These are phyloP conservation scores for Pomatostomus ruficeps DNA, from an alignment of 2,113 vertebrate genomes.

Conservation along the genomic window DNA sequence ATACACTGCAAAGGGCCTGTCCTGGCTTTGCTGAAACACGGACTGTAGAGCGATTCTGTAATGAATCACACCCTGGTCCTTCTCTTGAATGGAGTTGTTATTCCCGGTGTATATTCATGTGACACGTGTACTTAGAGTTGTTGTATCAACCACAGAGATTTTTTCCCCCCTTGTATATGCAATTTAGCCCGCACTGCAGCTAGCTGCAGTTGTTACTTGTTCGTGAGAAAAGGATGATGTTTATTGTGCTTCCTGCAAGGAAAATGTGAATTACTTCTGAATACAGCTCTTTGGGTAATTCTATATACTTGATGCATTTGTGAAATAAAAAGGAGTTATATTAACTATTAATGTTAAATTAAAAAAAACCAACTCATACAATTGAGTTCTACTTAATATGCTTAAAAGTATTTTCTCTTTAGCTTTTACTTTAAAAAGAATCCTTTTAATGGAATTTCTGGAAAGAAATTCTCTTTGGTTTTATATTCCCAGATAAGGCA, in stretches of 20 bases:
- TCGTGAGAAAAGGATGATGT: not conserved
- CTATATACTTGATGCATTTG: not conserved
- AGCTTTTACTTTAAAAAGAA: not conserved
- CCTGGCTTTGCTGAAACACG: not conserved
- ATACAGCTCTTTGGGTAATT: not conserved
- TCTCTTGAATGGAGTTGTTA: not conserved
- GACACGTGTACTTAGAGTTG: not conserved
- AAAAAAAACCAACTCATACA: rapidly evolving
- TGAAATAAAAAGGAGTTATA: not conserved
- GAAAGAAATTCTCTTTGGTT: not conserved
- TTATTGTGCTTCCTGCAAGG: not conserved
- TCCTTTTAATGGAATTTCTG: not conserved
- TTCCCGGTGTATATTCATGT: not conserved
- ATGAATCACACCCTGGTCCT: not conserved
- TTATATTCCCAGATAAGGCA: not conserved
- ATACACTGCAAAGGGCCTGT: slow-evolving; percentile 14
- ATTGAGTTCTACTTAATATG: not conserved
- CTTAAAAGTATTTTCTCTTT: not conserved
- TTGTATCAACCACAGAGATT: not conserved
- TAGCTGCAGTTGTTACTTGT: not conserved
- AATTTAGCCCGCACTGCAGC: not conserved
- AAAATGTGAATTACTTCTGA: not conserved
- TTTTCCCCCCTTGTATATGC: rapidly evolving
- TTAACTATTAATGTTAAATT: not conserved
- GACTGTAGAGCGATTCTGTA: rapidly evolving